Percentiles rank a stretch among this genome's conserved stretches.
phyloP scores from a whole-genome alignment of 2,888 invertebrate species.

The Idaea biselata region DNA sequence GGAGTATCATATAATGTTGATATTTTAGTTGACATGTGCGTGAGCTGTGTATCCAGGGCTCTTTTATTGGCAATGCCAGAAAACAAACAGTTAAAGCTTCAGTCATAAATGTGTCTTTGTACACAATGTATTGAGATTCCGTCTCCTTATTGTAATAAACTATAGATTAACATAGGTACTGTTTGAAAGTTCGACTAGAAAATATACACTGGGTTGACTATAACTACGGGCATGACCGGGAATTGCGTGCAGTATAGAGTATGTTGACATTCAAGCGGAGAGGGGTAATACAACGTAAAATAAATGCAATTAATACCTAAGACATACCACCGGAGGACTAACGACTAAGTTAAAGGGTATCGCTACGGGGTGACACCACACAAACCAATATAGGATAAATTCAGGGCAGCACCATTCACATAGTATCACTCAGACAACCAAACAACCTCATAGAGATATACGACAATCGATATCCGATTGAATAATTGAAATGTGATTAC shows the following conservation, averaged over 20 bases:
- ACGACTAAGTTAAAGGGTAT: constrained; percentile 48
- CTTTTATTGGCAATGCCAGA: constrained; percentile 76
- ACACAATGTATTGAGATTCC: constrained; percentile 41
- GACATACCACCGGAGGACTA: constrained; percentile 60
- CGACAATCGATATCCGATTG: constrained; percentile 3
- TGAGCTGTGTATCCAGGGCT: constrained; percentile 55
- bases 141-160: constrained; percentile 47
- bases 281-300: constrained; percentile 53
- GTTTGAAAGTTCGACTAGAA: constrained; percentile 35
- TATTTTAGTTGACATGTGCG: constrained; percentile 45
- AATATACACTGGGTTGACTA: constrained; percentile 35
- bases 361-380: constrained; percentile 68
- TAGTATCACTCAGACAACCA: constrained; percentile 60
- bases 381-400: constrained; percentile 57
- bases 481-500: not conserved
- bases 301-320: constrained; percentile 53
- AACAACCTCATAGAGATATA: constrained; percentile 68
- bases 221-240: constrained; percentile 34
- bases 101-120: constrained; percentile 51
- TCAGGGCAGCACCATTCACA: constrained; percentile 80
- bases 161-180: constrained; percentile 20
- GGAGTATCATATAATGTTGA: constrained; percentile 48
- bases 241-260: constrained; percentile 49
- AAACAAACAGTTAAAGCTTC: constrained; percentile 81
- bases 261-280: constrained; percentile 54